These are phyloP conservation scores for Tadarida brasiliensis DNA, from an alignment of 2,797 vertebrate species.

Conservation along the genomic window DNA sequence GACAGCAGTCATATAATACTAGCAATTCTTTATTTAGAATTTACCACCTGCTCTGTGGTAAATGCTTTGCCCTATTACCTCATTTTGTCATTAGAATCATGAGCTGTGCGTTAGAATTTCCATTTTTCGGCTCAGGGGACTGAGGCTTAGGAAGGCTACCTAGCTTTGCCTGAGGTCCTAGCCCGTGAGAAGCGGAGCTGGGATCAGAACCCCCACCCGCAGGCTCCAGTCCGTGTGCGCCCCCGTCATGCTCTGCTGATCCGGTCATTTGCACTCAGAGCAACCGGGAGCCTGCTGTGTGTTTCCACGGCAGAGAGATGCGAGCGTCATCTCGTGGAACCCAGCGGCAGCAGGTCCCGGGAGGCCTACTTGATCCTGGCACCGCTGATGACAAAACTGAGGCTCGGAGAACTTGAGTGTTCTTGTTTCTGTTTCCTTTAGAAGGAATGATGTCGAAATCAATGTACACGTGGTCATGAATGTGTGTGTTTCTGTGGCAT, in stretches of 20 bases:
- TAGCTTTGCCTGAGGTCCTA: not conserved
- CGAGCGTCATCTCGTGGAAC: accelerated
- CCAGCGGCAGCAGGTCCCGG: not conserved
- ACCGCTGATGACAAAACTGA: not conserved
- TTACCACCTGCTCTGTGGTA: not conserved
- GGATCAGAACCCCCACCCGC: not conserved
- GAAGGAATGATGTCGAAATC: not conserved
- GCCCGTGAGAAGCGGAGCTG: not conserved
- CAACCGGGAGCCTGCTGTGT: not conserved
- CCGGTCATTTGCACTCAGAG: not conserved
- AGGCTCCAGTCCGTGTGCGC: not conserved
- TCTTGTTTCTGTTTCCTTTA: not conserved
- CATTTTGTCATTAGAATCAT: not conserved
- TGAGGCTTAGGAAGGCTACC: not conserved
- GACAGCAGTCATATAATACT: not conserved
- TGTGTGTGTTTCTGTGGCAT: not conserved
- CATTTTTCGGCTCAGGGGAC: not conserved
- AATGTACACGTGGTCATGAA: not conserved
- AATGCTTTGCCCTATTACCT: not conserved
- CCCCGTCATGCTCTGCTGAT: accelerated
- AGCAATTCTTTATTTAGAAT: not conserved
- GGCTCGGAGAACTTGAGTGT: not conserved
- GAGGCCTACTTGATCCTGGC: not conserved
- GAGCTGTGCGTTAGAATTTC: not conserved
- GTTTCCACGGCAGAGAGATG: not conserved